A percentile compares a stretch with the other conserved stretches of the same genome.
Conservation (phyloP, 1,140 invertebrate genomes). For the Danaus plexippus region DNA sequence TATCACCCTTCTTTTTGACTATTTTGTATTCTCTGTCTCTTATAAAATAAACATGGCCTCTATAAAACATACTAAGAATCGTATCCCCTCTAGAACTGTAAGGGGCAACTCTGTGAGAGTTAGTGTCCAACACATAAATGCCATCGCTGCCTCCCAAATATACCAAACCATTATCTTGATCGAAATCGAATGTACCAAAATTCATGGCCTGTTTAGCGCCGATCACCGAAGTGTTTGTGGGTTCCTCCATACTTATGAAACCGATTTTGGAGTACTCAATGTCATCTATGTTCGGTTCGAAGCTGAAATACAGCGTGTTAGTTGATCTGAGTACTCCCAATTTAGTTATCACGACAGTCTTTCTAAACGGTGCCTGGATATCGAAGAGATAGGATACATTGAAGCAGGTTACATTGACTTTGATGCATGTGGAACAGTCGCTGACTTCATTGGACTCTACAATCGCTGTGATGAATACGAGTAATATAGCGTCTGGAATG, state of each 20-base stretch:
- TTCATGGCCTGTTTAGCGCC: conserved; percentile 41
- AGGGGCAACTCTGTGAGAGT: conserved; percentile 27
- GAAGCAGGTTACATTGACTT: conserved; percentile 40
- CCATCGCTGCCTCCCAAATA: conserved; percentile 54
- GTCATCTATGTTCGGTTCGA: conserved; percentile 50
- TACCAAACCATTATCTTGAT: conserved; percentile 43
- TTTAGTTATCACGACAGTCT: conserved; percentile 42
- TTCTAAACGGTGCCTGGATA: conserved; percentile 46
- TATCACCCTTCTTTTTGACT: conserved; percentile 44
- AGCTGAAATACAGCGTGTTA: conserved; percentile 48
- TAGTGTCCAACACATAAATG: conserved; percentile 39
- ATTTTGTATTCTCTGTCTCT: conserved; percentile 38
- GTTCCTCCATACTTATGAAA: conserved; percentile 42
- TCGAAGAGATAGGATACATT: conserved; percentile 46
- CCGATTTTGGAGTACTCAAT: conserved; percentile 52
- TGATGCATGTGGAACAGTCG: conserved; percentile 39
- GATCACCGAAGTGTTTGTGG: conserved; percentile 28
- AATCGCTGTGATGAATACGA: conserved; percentile 1
- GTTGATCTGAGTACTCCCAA: conserved; percentile 38
- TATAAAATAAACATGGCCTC: conserved; percentile 49
- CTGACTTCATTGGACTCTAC: conserved; percentile 2
- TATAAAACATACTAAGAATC: conserved; percentile 45
- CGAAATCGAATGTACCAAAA: conserved; percentile 52
- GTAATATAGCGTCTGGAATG: conserved; percentile 15
- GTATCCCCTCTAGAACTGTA: conserved; percentile 50